Conservation (phyloP, 2,113 vertebrate genomes). For the Crocuta crocuta region DNA sequence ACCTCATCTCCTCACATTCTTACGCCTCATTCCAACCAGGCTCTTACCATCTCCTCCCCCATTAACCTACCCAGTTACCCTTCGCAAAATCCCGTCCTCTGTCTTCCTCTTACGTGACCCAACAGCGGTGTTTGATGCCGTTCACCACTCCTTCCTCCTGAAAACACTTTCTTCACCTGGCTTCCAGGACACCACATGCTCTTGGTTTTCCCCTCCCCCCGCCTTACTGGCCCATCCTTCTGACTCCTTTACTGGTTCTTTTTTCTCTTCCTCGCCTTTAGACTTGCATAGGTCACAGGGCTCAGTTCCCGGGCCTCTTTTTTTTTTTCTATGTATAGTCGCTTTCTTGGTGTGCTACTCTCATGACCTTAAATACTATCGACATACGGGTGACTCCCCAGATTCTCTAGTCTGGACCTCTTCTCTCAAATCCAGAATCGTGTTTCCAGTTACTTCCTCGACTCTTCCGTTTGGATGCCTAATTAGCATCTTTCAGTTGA, state of each 20-base stretch:
- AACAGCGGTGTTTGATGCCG: not conserved
- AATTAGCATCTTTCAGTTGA: not conserved
- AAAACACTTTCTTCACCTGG: not conserved
- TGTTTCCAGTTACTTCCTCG: not conserved
- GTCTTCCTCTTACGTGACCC: not conserved
- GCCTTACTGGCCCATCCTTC: not conserved
- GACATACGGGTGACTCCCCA: not conserved
- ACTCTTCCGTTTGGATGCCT: not conserved
- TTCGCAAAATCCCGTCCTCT: not conserved
- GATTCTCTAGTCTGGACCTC: not conserved
- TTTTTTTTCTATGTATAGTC: not conserved
- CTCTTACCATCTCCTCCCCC: not conserved
- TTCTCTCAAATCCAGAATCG: not conserved
- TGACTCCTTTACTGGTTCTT: not conserved
- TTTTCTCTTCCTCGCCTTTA: slow-evolving; percentile 20
- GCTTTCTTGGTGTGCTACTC: not conserved
- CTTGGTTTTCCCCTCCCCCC: not conserved
- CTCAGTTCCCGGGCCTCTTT: not conserved
- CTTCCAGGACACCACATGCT: not conserved
- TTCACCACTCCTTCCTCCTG: not conserved
- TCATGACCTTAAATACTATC: not conserved
- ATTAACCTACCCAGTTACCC: not conserved
- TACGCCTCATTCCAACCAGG: not conserved
- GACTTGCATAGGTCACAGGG: not conserved
- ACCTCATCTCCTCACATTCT: not conserved